These are phyloP conservation scores for Lordiphosa collinella DNA, from an alignment of 1,140 invertebrate genomes.

Conservation along the genomic window DNA sequence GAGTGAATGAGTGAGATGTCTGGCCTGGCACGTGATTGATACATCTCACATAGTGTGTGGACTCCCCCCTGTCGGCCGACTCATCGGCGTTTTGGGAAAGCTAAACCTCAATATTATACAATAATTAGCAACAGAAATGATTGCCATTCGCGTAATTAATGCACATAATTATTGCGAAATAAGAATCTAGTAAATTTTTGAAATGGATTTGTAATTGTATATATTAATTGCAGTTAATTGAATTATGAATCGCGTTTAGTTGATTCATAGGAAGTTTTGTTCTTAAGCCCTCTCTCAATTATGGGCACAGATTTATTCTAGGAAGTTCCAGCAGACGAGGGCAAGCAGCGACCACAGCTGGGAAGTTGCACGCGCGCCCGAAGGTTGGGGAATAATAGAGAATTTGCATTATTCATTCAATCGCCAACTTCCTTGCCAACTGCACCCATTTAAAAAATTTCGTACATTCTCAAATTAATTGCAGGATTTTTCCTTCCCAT, in stretches of 20 bases:
- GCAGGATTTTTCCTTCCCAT: constrained; percentile 27
- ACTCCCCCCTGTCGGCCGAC: constrained; percentile 21
- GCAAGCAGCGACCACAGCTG: too few relatives aligned
- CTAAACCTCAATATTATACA: constrained; percentile 65
- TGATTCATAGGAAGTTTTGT: constrained; percentile 38
- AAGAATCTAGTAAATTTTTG: constrained; percentile 49
- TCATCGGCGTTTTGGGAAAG: constrained; percentile 63
- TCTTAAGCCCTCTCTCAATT: too few relatives aligned
- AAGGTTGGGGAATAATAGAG: too few relatives aligned
- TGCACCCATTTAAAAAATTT: too few relatives aligned
- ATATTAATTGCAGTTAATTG: constrained; percentile 72
- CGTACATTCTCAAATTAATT: constrained; percentile 5
- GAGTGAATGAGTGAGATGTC: background rate
- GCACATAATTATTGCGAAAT: constrained; percentile 65
- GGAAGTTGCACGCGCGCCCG: too few relatives aligned
- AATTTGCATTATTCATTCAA: background rate
- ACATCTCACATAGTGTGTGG: constrained; percentile 33
- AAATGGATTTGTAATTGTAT: constrained; percentile 73
- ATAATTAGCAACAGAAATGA: constrained; percentile 71
- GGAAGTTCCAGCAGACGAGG: too few relatives aligned
- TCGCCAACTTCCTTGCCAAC: too few relatives aligned
- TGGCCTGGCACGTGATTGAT: constrained; percentile 42
- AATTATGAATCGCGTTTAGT: constrained; percentile 70
- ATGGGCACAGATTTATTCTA: too few relatives aligned
- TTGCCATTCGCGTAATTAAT: constrained; percentile 70